Percentiles rank a stretch among this genome's conserved stretches.
Conservation (phyloP, 1,140 invertebrate genomes). For the Lepeophtheirus salmonis region DNA sequence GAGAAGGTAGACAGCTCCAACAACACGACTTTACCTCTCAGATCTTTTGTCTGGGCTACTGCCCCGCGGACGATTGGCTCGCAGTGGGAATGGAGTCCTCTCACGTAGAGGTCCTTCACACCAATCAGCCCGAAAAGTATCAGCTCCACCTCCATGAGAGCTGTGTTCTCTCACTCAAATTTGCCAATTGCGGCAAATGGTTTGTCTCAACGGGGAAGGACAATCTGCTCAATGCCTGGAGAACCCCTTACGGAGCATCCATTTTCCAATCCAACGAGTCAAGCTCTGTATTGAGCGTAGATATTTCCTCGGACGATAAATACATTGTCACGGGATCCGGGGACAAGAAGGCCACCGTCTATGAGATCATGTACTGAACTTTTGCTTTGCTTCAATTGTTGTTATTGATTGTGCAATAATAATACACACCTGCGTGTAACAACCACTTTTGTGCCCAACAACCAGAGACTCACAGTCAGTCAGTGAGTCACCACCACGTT, state of each 20-base stretch:
- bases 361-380: slow-evolving; percentile 92
- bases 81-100: slow-evolving; percentile 97
- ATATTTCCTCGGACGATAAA: slow-evolving; percentile 95
- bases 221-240: slow-evolving; percentile 91
- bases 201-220: slow-evolving; percentile 98
- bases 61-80: slow-evolving; percentile 90
- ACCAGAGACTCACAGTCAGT: no score
- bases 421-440: no score
- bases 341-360: slow-evolving; percentile 96
- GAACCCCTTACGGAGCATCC: slow-evolving; percentile 91
- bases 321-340: slow-evolving; percentile 97
- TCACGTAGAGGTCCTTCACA: slow-evolving; percentile 84
- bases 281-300: slow-evolving; percentile 93
- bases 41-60: slow-evolving; percentile 92
- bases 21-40: slow-evolving; percentile 89
- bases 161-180: slow-evolving; percentile 90
- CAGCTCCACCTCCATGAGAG: slow-evolving; percentile 92
- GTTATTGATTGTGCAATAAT: no score
- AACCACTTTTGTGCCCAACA: no score
- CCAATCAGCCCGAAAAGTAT: slow-evolving; percentile 86
- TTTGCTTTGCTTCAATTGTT: no score
- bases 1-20: slow-evolving; percentile 76
- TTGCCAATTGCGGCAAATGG: slow-evolving; percentile 94
- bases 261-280: slow-evolving; percentile 99
- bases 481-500: no score